A percentile compares a stretch with the other conserved stretches of the same genome.
These are phyloP conservation scores for Netta rufina DNA, from an alignment of 2,797 vertebrate species.

Conservation along the genomic window DNA sequence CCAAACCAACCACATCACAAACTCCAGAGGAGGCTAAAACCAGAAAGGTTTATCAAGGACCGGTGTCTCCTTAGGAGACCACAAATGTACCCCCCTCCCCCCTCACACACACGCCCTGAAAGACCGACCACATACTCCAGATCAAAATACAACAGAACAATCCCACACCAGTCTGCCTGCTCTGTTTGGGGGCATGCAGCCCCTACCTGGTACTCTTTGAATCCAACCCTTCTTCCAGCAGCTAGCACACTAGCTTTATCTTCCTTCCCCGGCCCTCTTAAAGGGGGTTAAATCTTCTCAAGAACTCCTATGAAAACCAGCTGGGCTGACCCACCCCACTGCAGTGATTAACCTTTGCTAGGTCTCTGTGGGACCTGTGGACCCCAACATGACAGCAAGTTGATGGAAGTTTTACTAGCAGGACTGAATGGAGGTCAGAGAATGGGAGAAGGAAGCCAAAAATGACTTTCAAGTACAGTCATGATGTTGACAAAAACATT, in stretches of 20 bases:
- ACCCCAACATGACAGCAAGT: not conserved
- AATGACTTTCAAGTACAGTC: not conserved
- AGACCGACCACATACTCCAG: not conserved
- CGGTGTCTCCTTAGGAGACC: not conserved
- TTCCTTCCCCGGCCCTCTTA: not conserved
- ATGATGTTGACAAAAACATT: not conserved
- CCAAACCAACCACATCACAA: not conserved
- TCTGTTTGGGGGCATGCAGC: rapidly evolving
- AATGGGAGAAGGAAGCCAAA: not conserved
- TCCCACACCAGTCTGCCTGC: rapidly evolving
- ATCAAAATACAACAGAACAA: rapidly evolving
- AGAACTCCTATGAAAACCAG: not conserved
- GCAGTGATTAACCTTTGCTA: not conserved
- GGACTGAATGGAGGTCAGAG: not conserved
- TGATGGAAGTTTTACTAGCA: not conserved
- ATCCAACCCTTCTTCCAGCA: not conserved
- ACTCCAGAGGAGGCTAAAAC: not conserved
- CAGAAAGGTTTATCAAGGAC: not conserved
- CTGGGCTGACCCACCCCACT: not conserved
- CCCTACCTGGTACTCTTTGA: not conserved
- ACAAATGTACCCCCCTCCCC: too few relatives aligned
- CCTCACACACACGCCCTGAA: rapidly evolving
- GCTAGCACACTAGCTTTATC: rapidly evolving
- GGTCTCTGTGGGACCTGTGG: not conserved
- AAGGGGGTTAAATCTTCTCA: not conserved